Evolutionary conservation across 2,797 vertebrate species (phyloP), one percentile per base, ranked within the genome.

Genomic region (Cichlasoma orientale): DNA sequence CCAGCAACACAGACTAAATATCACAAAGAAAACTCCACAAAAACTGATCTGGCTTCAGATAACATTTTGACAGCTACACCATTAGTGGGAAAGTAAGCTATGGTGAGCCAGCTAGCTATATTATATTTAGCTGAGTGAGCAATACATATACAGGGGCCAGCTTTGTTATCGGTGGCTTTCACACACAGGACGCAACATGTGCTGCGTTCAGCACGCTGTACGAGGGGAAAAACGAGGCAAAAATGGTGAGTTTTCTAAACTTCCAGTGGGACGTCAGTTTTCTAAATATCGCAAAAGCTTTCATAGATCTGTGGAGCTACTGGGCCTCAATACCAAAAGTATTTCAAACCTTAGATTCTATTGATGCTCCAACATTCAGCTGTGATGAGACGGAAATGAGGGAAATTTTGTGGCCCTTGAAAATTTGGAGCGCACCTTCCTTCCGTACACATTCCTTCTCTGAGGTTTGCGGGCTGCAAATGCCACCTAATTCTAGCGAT

Each of bases 191-290:
- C 2, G 41, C 23, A 11, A 23, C 61, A 19, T 47, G 38, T 47
- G 9, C 61, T 19, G 61, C 27, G 38, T 47, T 66, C 61, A 66
- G 38, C 21, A 18, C 13, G 41, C 7, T 41, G 59, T 25, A 25
- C 0, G 3, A 63, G 0, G 23, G 38, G 25, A 4, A 4, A 23
- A 0, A 44, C 0, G 0, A 63, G 23, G 21, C 3, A 50, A 19
- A 50, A 50, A 6, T 7, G 7, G 5, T 38, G 36, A 16, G 18
- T 50, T 19, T 50, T 19, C 16, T 16, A 25, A 63, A 41, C 36
- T 1, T 63, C 58, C 36, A 0, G 13, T 41, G 36, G 13, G 58
- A 41, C 13, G 16, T 63, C 21, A 18, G 23, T 63, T 41, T 63
- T 41, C 21, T 41, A 25, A 63, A 63, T 18, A 16, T 0, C 36